Evolutionary conservation across 2,888 invertebrate genomes (phyloP), one percentile per base, ranked within the genome.

Genomic region (Gymnocheta viridis): DNA sequence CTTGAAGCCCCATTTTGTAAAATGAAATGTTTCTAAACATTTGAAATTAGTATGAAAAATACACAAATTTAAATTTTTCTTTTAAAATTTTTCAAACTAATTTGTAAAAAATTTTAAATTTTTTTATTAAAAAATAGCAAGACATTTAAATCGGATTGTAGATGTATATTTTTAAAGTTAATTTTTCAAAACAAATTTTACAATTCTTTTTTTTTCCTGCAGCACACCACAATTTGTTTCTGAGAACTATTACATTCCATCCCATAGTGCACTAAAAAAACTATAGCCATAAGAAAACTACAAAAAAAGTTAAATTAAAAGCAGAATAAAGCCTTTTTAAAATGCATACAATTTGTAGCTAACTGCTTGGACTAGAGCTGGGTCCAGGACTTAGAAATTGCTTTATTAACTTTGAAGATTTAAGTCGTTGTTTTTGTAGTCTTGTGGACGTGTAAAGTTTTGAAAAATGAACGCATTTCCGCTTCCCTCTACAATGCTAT

Each of bases 391-490:
- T 76, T 72, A 72, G 70, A 80, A 83, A 83, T 83, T 80, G 74
- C 80, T 83, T 83, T 82, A 83, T 80, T 83, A 79, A 76, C 47
- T 79, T 74, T 22, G 41, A 6, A 66, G 51, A 58, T 64, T 69
- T 74, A 78, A 78, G 78, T 64, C 47, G 56, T 66, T 58, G 62
- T 41, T 27, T 51, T 47, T 32, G 49, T n/a, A 22, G 41, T 24
- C 17, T 69, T 22, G 38, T 19, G 10, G 82, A 58, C 76, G 70
- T 66, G 49, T 67, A 82, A 70, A 54, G 47, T 67, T 81, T 84
- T 86, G 85, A 86, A 82, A 86, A 86, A 86, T 86, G 67, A 81
- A 85, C 73, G 82, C 85, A 86, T 86, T 86, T 86, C 86, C 85
- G 84, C 85, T 85, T 86, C 81, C 85, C 77, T 77, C 72, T 47